Evolutionary conservation across 2,888 invertebrate species (phyloP), one percentile per base, ranked within the genome.

Genomic region (Cepaea hortensis): DNA sequence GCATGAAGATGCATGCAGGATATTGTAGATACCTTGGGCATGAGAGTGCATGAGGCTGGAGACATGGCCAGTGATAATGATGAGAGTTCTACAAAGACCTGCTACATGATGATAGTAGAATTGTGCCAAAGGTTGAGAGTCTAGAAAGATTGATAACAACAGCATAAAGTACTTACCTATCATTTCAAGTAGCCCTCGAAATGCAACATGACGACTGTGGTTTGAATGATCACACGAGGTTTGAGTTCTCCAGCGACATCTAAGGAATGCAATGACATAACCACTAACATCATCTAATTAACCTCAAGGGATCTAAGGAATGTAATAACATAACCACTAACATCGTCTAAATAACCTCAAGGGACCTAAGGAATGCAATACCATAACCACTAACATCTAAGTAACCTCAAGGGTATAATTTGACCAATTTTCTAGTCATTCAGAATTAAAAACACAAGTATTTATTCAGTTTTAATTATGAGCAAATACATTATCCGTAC

Each of bases 181-280:
- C 77, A 91, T 80, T 80, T 93, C 91, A 35, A 93, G 89, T 3
- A 93, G 35, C 13, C 90, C 92, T 88, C 94, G 89, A 87, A 91
- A 94, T 0, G 92, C 92, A 11, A 94, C 93, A 89, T 93, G 91
- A 65, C 88, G 90, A 13, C 80, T 88, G 86, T 93, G 93, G 79
- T 85, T 87, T 5, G 86, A 82, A 86, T 93, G 93, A 18, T 93
- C 91, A 20, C 87, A 87, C 13, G 82, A 81, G 0, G 90, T 91
- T 87, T 93, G 93, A 0, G 77, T 23, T 62, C 72, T 87, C 93
- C 93, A 93, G n/a, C 93, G 89, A 23, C 91, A 87, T 85, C 93
- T 93, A 85, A 46, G 35, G 35, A 35, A 35, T 35, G 35, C 35
- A 35, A 35, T 35, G 1, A 35, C 35, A 35, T 35, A 35, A 35